Conservation (phyloP, 2,797 vertebrate genomes). For the Taenioides sp. region DNA sequence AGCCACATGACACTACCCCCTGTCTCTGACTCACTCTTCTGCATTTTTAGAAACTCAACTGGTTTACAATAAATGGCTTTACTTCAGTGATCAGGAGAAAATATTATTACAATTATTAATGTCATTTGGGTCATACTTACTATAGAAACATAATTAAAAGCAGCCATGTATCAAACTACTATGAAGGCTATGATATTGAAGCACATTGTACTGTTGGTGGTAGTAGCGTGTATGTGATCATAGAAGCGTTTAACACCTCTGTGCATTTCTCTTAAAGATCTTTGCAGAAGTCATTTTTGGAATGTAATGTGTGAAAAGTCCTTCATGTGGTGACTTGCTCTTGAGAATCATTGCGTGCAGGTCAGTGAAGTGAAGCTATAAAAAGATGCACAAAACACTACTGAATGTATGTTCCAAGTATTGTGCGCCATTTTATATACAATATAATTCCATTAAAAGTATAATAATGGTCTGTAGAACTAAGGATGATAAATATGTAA, state of each 20-base stretch:
- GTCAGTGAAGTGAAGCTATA: not conserved
- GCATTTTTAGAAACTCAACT: constrained; percentile 40
- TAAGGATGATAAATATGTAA: no score
- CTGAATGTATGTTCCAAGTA: no score
- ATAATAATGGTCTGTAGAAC: no score
- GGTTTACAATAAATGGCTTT: constrained; percentile 62
- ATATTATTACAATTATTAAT: not conserved
- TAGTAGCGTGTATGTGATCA: not conserved
- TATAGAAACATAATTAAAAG: not conserved
- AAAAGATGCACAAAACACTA: constrained; percentile 4
- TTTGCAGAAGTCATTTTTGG: constrained; percentile 11
- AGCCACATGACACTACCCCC: constrained; percentile 16
- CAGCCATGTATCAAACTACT: not conserved
- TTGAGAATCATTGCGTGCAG: constrained; percentile 11
- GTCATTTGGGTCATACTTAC: not conserved
- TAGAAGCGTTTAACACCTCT: constrained; percentile 50
- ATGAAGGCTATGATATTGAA: not conserved
- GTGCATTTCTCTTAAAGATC: constrained; percentile 17
- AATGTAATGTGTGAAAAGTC: constrained; percentile 46
- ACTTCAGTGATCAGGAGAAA: constrained; percentile 15
- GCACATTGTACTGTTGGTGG: not conserved
- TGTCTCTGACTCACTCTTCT: constrained; percentile 42
- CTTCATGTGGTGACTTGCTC: not conserved
- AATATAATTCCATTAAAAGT: no score
- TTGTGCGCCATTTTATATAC: no score